phyloP scores from a whole-genome alignment of 2,113 vertebrate genomes.

The Catagonus wagneri region DNA sequence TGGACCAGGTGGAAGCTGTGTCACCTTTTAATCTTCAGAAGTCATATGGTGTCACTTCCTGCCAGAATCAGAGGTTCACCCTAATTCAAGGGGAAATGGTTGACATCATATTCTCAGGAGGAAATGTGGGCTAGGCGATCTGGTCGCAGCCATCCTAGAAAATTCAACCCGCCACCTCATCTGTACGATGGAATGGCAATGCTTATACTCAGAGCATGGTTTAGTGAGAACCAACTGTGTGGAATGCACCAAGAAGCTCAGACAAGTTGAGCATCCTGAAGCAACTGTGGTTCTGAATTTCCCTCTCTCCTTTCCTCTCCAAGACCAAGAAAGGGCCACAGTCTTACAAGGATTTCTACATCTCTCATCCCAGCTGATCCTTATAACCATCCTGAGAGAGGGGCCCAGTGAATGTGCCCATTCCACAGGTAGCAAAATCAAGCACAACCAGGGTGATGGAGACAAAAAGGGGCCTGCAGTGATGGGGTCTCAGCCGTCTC shows the following conservation, averaged over 20 bases:
- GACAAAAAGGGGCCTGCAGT: not conserved
- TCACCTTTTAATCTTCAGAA: conserved; percentile 20
- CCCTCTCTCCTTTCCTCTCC: not conserved
- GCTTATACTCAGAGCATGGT: not conserved
- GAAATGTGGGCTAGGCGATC: not conserved
- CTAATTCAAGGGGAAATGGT: not conserved
- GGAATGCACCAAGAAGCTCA: not conserved
- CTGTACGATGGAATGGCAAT: not conserved
- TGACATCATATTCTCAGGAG: not conserved
- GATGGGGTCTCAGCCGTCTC: not conserved
- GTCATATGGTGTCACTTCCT: not conserved
- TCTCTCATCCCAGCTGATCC: not conserved
- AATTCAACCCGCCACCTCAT: not conserved
- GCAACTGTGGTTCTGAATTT: not conserved
- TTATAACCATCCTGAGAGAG: not conserved
- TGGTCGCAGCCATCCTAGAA: not conserved
- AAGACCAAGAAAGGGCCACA: not conserved
- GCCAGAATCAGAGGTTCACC: not conserved
- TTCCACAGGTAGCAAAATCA: conserved; percentile 26
- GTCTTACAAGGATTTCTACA: not conserved
- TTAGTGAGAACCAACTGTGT: not conserved
- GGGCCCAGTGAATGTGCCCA: not conserved
- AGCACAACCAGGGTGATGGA: not conserved
- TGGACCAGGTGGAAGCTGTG: not conserved
- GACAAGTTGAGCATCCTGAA: not conserved